Base-by-base conservation (phyloP, 2,888 invertebrate species). In the Anorthoa munda region DNA sequence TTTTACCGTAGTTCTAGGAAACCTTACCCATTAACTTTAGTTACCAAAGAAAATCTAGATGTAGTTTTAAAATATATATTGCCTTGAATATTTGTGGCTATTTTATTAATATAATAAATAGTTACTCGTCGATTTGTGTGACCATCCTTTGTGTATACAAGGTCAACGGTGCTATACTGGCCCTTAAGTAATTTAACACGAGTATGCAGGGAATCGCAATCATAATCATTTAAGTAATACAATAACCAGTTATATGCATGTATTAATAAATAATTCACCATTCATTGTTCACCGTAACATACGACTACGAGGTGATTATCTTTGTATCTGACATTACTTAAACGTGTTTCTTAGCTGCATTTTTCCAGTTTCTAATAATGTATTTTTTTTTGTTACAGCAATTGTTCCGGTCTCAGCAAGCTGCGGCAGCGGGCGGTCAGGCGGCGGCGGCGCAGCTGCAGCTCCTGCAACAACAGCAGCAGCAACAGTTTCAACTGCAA, bases 381-480 rank as follows among this genome's bases (percentile, higher is more conserved):
- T 13, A n/a, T 18, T 48, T 67, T 18, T 53, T 76, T 82, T 95
- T 94, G 92, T 97, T 97, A 45, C 97, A 98, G 98, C 98, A 98
- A 98, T 95, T 99, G 90, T 98, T 98, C 96, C 98, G 98, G 93
- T 98, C 98, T 94, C 98, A 98, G 94, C 98, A 98, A 90, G 97
- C 98, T 92, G 97, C 97, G 92, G 97, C 97, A 95, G 95, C 98
- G 92, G 95, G 97, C 92, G 94, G 96, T 81, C 94, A 97, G 90
- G 96, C 97, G 93, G 96, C 98, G 94, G 95, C 97, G 94, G 98
- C 96, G 90, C 98, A 96, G 96, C 97, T 95, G 94, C 97, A 97
- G 94, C 97, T 93, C 94, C 97, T 98, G 88, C 97, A 98, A 86
- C 97, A 98, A 90, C 98, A 97, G 89, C 97, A 97, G 89, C 97